Evolutionary conservation across 2,113 vertebrate genomes (phyloP).

Genomic region (Mola mola): DNA sequence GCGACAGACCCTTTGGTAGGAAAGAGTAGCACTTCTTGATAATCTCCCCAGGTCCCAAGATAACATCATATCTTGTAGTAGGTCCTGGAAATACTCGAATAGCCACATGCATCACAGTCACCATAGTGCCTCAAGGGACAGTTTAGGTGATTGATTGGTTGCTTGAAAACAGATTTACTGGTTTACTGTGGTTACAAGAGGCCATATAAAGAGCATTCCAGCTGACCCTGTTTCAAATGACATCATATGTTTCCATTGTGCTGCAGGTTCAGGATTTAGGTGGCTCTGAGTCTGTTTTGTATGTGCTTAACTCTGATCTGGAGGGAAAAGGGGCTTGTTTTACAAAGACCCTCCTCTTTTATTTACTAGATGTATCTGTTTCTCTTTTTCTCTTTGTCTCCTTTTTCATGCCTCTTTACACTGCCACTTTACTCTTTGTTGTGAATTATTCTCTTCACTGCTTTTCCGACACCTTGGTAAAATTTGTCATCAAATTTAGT

Average conservation of each 20-base stretch:
- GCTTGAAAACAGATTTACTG: slow-evolving; percentile 39
- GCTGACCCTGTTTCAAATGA: slow-evolving; percentile 19
- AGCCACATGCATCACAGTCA: slow-evolving; percentile 20
- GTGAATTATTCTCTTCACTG: too few relatives aligned
- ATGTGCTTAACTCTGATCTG: slow-evolving; percentile 12
- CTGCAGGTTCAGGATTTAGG: slow-evolving; percentile 13
- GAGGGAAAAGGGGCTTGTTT: slow-evolving; percentile 27
- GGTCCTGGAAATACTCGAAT: slow-evolving; percentile 27
- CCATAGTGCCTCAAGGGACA: slow-evolving; percentile 5
- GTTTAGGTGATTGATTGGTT: slow-evolving; percentile 39
- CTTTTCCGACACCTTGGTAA: too few relatives aligned
- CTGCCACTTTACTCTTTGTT: too few relatives aligned
- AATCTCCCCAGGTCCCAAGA: too few relatives aligned
- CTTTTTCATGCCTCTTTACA: too few relatives aligned
- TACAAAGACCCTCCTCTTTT: too few relatives aligned
- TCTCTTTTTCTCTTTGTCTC: too few relatives aligned
- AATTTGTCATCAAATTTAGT: too few relatives aligned
- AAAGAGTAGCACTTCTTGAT: neutral
- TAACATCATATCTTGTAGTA: slow-evolving; percentile 5
- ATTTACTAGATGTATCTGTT: too few relatives aligned
- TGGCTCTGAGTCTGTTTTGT: slow-evolving; percentile 32
- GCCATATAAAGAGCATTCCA: slow-evolving; percentile 4
- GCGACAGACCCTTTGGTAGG: neutral
- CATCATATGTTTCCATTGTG: slow-evolving; percentile 32
- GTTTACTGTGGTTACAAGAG: slow-evolving; percentile 13